Conservation (phyloP, 2,113 vertebrate genomes). For the Malurus cyaneus region DNA sequence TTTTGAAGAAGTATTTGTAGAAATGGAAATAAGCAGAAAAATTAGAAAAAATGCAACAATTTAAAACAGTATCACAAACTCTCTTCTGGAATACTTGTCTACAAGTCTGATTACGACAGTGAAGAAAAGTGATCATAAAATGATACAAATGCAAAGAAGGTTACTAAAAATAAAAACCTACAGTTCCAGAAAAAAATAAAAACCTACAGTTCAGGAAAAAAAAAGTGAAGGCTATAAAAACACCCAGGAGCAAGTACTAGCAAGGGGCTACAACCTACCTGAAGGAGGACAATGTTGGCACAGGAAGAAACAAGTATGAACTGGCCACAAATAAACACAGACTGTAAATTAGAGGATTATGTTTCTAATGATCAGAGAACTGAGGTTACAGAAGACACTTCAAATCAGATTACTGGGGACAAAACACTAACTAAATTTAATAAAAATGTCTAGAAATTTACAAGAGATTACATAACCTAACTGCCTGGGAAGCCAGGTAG, state of each 20-base stretch:
- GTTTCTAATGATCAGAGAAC: slow-evolving; percentile 50
- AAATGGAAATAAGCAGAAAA: not conserved
- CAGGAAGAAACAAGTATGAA: slow-evolving; percentile 47
- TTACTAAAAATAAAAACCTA: not conserved
- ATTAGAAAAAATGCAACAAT: not conserved
- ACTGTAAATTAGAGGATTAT: slow-evolving; percentile 51
- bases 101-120: not conserved
- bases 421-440: slow-evolving; percentile 24
- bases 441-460: not conserved
- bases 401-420: slow-evolving; percentile 34
- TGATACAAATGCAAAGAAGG: not conserved
- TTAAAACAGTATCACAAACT: not conserved
- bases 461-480: not conserved
- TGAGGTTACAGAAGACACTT: slow-evolving; percentile 12
- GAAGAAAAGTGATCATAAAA: not conserved
- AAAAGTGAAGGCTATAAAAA: not conserved
- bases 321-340: slow-evolving; percentile 30
- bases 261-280: not conserved
- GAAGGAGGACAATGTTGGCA: not conserved
- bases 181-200: not conserved
- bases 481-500: not conserved
- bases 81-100: not conserved
- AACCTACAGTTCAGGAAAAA: not conserved
- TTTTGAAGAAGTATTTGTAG: not conserved
- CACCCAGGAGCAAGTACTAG: not conserved